A percentile compares a stretch with the other conserved stretches of the same genome.
Evolutionary conservation across 2,888 invertebrate genomes (phyloP).

Genomic region (Dermolepida albohirtum): DNA sequence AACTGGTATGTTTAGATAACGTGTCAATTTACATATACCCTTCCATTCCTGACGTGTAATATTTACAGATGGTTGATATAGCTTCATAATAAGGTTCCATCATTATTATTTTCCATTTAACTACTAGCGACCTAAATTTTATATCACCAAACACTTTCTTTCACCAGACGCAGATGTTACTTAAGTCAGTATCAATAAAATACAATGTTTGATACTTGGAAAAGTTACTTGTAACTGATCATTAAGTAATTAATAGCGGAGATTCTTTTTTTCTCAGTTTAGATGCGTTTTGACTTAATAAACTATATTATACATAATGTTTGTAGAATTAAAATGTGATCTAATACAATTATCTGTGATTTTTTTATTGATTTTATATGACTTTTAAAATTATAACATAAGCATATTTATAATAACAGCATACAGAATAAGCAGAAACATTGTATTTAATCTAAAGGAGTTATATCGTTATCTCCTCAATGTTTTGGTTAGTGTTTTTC

Average conservation of each 20-base stretch:
- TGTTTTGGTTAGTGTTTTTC: too few relatives aligned
- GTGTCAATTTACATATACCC: not conserved
- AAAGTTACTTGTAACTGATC: not conserved
- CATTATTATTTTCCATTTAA: constrained; percentile 7
- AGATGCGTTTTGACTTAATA: too few relatives aligned
- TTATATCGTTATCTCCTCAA: too few relatives aligned
- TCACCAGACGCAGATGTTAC: not conserved
- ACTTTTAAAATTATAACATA: too few relatives aligned
- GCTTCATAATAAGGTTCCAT: constrained; percentile 17
- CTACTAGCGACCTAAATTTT: not conserved
- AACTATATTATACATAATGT: too few relatives aligned
- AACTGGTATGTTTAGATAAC: too few relatives aligned
- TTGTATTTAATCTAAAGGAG: not conserved
- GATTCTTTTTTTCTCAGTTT: too few relatives aligned
- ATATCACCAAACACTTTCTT: constrained; percentile 14
- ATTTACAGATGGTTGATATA: constrained; percentile 19
- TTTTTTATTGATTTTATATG: too few relatives aligned
- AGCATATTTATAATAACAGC: too few relatives aligned
- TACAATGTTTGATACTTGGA: not conserved
- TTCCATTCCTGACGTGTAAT: constrained; percentile 27
- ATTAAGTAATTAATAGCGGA: not conserved
- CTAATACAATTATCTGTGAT: too few relatives aligned
- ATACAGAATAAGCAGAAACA: not conserved
- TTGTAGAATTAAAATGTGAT: too few relatives aligned
- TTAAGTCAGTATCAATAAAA: constrained; percentile 10